Conservation (phyloP, 2,797 vertebrate species). For the Tachyglossus aculeatus region DNA sequence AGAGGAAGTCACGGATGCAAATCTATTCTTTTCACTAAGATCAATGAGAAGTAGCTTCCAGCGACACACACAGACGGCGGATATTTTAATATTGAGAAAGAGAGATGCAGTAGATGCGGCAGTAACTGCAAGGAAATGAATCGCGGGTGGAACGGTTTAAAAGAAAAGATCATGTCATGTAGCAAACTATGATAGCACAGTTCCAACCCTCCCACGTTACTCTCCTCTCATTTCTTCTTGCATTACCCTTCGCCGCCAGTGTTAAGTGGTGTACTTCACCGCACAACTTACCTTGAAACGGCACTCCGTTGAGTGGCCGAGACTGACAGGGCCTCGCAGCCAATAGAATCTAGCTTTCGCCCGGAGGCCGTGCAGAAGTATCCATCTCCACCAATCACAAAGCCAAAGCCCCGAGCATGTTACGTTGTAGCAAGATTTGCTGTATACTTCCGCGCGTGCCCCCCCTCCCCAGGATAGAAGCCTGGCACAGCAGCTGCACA, state of each 20-base stretch:
- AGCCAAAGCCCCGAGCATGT: conserved; percentile 43
- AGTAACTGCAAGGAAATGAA: conserved; percentile 8
- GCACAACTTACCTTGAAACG: conserved; percentile 59
- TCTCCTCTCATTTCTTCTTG: conserved; percentile 42
- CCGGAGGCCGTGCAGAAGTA: conserved; percentile 20
- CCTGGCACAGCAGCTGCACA: conserved; percentile 64
- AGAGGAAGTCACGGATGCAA: conserved; percentile 39
- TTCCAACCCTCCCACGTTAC: conserved; percentile 46
- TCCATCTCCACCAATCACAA: conserved; percentile 67
- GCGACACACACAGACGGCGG: conserved; percentile 48
- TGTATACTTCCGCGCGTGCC: conserved; percentile 83
- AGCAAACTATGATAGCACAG: conserved; percentile 54
- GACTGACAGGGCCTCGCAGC: conserved; percentile 47
- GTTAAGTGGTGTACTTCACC: conserved; percentile 47
- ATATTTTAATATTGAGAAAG: conserved; percentile 39
- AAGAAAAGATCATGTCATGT: conserved; percentile 33
- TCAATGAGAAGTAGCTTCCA: conserved; percentile 46
- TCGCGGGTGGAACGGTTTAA: conserved; percentile 39
- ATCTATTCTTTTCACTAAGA: conserved; percentile 32
- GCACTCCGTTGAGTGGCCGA: conserved; percentile 63
- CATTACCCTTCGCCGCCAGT: conserved; percentile 58
- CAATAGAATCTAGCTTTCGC: conserved; percentile 26
- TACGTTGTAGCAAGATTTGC: conserved; percentile 53
- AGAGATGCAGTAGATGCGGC: conserved; percentile 41
- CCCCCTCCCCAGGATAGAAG: conserved; percentile 57